Conservation (phyloP, 2,113 vertebrate species). For the Neolamprologus variostigma region DNA sequence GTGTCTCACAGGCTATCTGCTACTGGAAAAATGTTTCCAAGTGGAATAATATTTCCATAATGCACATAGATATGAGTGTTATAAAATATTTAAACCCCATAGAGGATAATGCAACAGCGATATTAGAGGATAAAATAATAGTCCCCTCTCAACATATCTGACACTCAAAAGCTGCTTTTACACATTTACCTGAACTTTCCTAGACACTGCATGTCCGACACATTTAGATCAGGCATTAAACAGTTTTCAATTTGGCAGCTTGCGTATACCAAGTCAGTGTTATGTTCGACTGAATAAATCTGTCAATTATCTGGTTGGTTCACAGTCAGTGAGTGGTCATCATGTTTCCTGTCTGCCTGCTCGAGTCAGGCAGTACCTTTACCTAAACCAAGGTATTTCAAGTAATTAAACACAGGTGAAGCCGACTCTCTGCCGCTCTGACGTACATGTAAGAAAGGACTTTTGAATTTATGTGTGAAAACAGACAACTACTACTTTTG, state of each 20-base stretch:
- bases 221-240: background rate
- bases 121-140: background rate
- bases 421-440: accelerated
- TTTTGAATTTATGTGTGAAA: background rate
- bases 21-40: background rate
- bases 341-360: background rate
- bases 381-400: background rate
- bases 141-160: background rate
- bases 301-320: background rate
- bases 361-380: accelerated
- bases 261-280: accelerated
- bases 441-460: background rate
- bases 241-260: background rate
- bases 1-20: background rate
- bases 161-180: background rate
- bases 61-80: background rate
- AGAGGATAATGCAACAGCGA: background rate
- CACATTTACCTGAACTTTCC: background rate
- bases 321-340: background rate
- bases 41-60: background rate
- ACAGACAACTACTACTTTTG: background rate
- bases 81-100: background rate
- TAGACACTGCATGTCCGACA: background rate
- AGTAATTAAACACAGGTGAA: background rate
- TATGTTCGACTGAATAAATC: background rate